Percentiles rank a stretch among this genome's conserved stretches.
These are phyloP conservation scores for Athripsodes cinereus DNA, from an alignment of 2,888 invertebrate species.

Conservation along the genomic window DNA sequence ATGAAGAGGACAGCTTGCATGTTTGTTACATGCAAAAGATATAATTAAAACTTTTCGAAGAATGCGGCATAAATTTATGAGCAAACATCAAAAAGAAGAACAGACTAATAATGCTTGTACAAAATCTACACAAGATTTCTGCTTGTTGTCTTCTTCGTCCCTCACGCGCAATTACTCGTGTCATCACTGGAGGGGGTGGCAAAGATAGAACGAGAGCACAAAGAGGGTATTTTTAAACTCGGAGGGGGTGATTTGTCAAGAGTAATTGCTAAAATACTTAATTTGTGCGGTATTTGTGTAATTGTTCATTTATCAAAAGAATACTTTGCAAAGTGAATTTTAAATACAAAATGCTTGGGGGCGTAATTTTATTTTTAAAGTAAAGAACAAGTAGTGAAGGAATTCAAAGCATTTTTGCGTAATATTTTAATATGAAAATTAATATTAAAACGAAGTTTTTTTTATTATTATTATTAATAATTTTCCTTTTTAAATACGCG, in stretches of 20 bases:
- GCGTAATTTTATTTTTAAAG: background rate
- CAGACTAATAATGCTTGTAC: too few species aligned
- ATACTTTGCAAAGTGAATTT: background rate
- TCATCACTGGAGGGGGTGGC: background rate
- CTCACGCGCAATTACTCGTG: conserved; percentile 13
- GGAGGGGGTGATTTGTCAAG: background rate
- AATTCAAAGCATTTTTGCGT: too few species aligned
- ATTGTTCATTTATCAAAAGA: conserved; percentile 1
- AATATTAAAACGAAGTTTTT: background rate
- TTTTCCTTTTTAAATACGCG: too few species aligned
- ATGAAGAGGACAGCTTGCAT: too few species aligned
- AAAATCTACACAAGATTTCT: background rate
- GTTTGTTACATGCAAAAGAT: too few species aligned
- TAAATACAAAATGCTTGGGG: background rate
- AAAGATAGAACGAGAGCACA: background rate
- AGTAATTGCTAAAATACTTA: background rate
- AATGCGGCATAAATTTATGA: too few species aligned
- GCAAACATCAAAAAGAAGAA: too few species aligned
- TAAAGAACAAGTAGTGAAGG: too few species aligned
- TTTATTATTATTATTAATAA: too few species aligned
- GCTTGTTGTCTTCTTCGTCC: conserved; percentile 18
- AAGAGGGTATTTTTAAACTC: background rate
- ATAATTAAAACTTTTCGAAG: too few species aligned
- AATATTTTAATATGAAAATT: background rate
- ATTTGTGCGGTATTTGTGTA: background rate